Conservation (phyloP, 64 coral and sea anemone genomes). For the Pachyseris speciosa region DNA sequence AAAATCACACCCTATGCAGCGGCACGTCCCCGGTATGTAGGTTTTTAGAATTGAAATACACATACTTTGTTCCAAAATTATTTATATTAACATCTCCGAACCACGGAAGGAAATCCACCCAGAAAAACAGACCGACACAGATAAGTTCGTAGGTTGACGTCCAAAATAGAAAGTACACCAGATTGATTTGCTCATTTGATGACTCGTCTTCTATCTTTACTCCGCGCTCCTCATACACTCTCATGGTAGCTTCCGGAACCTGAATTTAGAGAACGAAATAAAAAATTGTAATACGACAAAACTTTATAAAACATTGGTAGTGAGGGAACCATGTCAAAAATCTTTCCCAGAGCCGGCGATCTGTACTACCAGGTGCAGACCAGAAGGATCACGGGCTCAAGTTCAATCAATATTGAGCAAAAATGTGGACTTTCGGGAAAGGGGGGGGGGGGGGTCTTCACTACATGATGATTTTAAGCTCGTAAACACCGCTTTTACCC, state of each 20-base stretch:
- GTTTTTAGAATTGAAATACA: too few species aligned
- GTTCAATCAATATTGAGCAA: too few species aligned
- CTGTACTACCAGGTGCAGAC: too few species aligned
- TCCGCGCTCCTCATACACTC: constrained; percentile 78
- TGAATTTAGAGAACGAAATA: not conserved
- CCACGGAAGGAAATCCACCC: constrained; percentile 84
- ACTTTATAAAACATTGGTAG: not conserved
- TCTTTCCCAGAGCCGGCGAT: too few species aligned
- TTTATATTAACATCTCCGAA: constrained; percentile 81
- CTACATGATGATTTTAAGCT: too few species aligned
- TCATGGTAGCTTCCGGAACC: constrained; percentile 81
- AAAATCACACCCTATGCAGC: too few species aligned
- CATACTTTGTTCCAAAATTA: constrained; percentile 86
- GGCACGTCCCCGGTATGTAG: too few species aligned
- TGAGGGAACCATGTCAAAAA: not conserved
- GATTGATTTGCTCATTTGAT: constrained; percentile 69
- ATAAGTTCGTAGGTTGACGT: constrained; percentile 84
- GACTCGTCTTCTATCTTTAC: constrained; percentile 79
- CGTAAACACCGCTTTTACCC: too few species aligned
- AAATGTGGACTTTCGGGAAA: too few species aligned
- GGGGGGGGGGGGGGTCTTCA: too few species aligned
- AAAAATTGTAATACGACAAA: not conserved
- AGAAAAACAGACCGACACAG: constrained; percentile 58
- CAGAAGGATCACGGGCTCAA: too few species aligned
- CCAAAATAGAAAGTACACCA: constrained; percentile 92